Conservation (phyloP, 2,888 invertebrate species). For the Pherbina coryleti region DNA sequence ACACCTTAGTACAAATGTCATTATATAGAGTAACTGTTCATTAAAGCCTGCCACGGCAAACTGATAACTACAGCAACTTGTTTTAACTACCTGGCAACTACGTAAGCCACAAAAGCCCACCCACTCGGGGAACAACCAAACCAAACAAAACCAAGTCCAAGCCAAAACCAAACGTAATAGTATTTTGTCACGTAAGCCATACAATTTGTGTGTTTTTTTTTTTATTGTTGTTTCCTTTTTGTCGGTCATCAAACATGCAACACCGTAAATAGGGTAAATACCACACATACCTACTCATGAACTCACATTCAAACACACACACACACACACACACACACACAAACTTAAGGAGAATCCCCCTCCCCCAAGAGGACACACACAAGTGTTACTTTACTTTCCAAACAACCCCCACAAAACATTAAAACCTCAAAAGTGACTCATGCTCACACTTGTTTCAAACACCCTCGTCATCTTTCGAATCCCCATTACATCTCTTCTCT, state of each 20-base stretch:
- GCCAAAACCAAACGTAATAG: background rate
- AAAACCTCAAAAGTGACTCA: background rate
- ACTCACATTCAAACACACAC: too few species aligned
- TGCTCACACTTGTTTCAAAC: background rate
- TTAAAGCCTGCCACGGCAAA: background rate
- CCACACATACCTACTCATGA: background rate
- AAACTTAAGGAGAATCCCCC: background rate
- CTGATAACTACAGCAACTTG: conserved; percentile 2
- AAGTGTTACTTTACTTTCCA: background rate
- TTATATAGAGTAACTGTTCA: too few species aligned
- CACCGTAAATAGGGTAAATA: conserved; percentile 15
- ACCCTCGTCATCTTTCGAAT: background rate
- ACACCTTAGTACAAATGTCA: too few species aligned
- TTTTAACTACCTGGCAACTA: background rate
- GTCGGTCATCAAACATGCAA: conserved; percentile 3
- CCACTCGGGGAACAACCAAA: too few species aligned
- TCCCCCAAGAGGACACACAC: background rate
- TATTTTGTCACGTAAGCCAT: conserved; percentile 14
- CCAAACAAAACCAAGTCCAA: background rate
- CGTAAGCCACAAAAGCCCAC: background rate
- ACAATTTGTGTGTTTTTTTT: background rate
- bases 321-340: too few species aligned
- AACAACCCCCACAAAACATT: background rate
- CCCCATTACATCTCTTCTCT: background rate
- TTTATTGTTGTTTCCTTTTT: background rate